phyloP scores from a whole-genome alignment of 2,797 vertebrate species.

The Atherinosoma microstoma region DNA sequence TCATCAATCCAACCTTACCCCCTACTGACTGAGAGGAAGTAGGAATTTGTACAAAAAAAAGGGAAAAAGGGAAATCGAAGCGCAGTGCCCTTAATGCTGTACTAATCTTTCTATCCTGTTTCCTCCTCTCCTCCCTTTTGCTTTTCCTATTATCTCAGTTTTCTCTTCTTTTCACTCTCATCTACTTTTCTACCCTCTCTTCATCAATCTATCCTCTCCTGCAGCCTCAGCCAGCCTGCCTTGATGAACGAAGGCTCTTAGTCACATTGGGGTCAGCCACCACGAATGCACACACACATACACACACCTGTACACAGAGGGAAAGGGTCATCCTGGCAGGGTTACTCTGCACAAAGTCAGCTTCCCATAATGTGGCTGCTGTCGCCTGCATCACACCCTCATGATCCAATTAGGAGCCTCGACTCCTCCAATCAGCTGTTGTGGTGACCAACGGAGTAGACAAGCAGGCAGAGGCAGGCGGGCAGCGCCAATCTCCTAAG shows the following conservation, averaged over 20 bases:
- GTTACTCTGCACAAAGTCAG: constrained; percentile 91
- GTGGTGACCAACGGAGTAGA: constrained; percentile 92
- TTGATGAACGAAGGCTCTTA: constrained; percentile 97
- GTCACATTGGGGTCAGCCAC: constrained; percentile 96
- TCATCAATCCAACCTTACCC: constrained; percentile 72
- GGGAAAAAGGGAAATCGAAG: constrained; percentile 35
- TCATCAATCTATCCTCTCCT: constrained; percentile 82
- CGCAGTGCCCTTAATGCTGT: constrained; percentile 21
- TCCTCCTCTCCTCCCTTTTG: neutral
- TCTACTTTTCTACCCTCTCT: constrained; percentile 66
- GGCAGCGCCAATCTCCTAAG: constrained; percentile 99
- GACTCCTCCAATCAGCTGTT: constrained; percentile 90
- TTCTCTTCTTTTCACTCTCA: constrained; percentile 42
- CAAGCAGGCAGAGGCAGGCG: constrained; percentile 91
- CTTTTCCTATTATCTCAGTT: constrained; percentile 28
- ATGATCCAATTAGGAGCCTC: constrained; percentile 99
- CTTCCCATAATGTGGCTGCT: constrained; percentile 94
- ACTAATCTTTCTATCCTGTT: constrained; percentile 26
- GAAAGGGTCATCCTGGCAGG: constrained; percentile 84
- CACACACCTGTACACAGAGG: constrained; percentile 45
- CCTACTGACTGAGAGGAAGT: constrained; percentile 55
- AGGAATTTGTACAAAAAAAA: constrained; percentile 25
- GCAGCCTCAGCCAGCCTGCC: constrained; percentile 70
- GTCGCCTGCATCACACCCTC: constrained; percentile 95
- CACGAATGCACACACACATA: constrained; percentile 43